A percentile compares a stretch with the other conserved stretches of the same genome.
These are phyloP conservation scores for Drosophila parabipectinata DNA, from an alignment of 1,140 invertebrate species.

Conservation along the genomic window DNA sequence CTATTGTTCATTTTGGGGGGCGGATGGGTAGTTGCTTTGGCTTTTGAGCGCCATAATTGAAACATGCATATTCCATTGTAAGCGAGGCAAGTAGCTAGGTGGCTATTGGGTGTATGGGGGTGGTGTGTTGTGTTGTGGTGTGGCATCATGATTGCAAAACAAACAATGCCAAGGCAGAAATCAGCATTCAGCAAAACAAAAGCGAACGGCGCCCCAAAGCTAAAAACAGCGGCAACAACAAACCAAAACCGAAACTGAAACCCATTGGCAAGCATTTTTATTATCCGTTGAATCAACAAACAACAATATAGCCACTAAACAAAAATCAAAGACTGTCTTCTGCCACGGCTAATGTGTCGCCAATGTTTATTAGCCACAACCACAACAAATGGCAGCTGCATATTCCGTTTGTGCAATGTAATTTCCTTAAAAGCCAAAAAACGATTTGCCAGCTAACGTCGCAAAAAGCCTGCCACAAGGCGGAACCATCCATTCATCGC, in stretches of 20 bases:
- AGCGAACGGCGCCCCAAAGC: slow-evolving; percentile 38
- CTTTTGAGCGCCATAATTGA: slow-evolving; percentile 60
- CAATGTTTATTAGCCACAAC: slow-evolving; percentile 55
- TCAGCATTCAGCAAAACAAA: slow-evolving; percentile 50
- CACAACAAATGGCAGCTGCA: slow-evolving; percentile 34
- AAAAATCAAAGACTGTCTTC: slow-evolving; percentile 47
- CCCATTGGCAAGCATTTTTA: slow-evolving; percentile 55
- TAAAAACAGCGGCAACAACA: slow-evolving; percentile 14
- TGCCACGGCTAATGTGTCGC: slow-evolving; percentile 45
- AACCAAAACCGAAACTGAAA: slow-evolving; percentile 4
- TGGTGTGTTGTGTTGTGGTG: background rate
- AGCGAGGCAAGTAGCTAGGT: slow-evolving; percentile 36
- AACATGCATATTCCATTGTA: slow-evolving; percentile 64
- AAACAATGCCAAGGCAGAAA: slow-evolving; percentile 62
- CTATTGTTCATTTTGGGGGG: slow-evolving; percentile 43
- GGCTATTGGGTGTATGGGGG: too few relatives aligned
- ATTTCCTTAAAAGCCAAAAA: slow-evolving; percentile 61
- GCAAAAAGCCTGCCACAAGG: slow-evolving; percentile 45
- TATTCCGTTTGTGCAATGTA: slow-evolving; percentile 43
- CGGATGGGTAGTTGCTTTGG: slow-evolving; percentile 20
- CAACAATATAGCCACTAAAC: slow-evolving; percentile 8
- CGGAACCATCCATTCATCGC: slow-evolving; percentile 41
- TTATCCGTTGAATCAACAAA: slow-evolving; percentile 37
- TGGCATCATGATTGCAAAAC: slow-evolving; percentile 51
- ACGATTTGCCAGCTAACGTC: slow-evolving; percentile 57